A percentile compares a stretch with the other conserved stretches of the same genome.
Evolutionary conservation across 2,888 invertebrate species (phyloP).

Genomic region (Perdita meconis): DNA sequence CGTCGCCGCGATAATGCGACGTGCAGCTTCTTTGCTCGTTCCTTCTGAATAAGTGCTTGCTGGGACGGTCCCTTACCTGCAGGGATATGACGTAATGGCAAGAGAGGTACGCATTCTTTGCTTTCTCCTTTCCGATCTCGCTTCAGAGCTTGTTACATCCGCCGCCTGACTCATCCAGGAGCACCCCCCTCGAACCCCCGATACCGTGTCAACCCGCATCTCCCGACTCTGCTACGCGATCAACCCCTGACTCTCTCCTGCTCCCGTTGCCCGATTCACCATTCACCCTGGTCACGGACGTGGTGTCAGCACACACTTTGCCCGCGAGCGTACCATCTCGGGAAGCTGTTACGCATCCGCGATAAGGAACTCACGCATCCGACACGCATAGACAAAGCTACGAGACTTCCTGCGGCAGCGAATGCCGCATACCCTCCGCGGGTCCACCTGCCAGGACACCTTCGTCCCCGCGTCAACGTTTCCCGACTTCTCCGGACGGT

Average conservation of each 20-base stretch:
- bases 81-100: constrained; percentile 86
- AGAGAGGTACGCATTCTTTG: constrained; percentile 83
- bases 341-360: constrained; percentile 17
- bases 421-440: constrained; percentile 13
- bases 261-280: not conserved
- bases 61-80: constrained; percentile 83
- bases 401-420: not conserved
- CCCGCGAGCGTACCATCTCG: constrained; percentile 16
- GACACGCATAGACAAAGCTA: not conserved
- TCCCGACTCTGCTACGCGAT: not conserved
- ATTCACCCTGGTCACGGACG: not conserved
- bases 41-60: constrained; percentile 79
- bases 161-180: not conserved
- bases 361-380: constrained; percentile 3
- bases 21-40: constrained; percentile 73
- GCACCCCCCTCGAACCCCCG: not conserved
- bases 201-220: not conserved
- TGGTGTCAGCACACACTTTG: not conserved
- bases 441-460: not conserved
- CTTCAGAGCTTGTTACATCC: not conserved
- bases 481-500: not conserved
- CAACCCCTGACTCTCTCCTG: not conserved
- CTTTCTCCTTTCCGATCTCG: constrained; percentile 28
- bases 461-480: not conserved
- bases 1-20: constrained; percentile 76